Conservation (phyloP, 2,888 invertebrate genomes). For the Melieria picta region DNA sequence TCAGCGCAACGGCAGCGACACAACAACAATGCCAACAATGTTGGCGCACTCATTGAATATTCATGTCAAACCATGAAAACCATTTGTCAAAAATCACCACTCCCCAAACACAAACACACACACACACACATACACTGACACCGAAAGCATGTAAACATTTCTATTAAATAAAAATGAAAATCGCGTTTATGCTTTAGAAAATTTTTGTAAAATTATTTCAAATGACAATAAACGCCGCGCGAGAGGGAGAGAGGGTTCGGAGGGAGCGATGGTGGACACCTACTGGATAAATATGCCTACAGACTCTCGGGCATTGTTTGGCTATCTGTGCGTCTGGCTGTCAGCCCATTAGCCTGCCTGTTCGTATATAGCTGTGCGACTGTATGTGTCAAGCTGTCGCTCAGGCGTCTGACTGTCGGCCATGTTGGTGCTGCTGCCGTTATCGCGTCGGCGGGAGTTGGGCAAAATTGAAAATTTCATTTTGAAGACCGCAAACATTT, state of each 20-base stretch:
- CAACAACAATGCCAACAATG: neutral
- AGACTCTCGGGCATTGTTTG: too few relatives aligned
- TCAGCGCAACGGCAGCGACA: neutral
- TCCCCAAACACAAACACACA: constrained; percentile 28
- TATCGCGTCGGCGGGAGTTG: too few relatives aligned
- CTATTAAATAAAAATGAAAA: constrained; percentile 9
- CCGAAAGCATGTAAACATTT: neutral
- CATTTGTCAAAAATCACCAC: constrained; percentile 35
- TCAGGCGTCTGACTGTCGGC: too few relatives aligned
- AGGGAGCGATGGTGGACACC: neutral
- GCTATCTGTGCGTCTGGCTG: too few relatives aligned
- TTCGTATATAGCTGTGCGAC: too few relatives aligned
- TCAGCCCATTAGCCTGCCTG: too few relatives aligned
- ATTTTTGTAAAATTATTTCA: constrained; percentile 25
- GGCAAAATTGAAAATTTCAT: too few relatives aligned
- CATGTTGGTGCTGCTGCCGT: too few relatives aligned
- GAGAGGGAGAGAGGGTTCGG: neutral
- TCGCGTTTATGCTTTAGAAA: neutral
- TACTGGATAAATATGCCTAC: too few relatives aligned
- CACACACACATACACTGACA: constrained; percentile 5
- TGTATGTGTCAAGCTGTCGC: too few relatives aligned
- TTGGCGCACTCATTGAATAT: constrained; percentile 20
- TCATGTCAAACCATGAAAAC: constrained; percentile 34
- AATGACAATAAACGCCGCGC: constrained; percentile 10
- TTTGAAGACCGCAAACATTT: too few relatives aligned